Percentiles rank a stretch among this genome's conserved stretches.
phyloP scores from a whole-genome alignment of 2,888 invertebrate genomes.

The Pyrochroa serraticornis region DNA sequence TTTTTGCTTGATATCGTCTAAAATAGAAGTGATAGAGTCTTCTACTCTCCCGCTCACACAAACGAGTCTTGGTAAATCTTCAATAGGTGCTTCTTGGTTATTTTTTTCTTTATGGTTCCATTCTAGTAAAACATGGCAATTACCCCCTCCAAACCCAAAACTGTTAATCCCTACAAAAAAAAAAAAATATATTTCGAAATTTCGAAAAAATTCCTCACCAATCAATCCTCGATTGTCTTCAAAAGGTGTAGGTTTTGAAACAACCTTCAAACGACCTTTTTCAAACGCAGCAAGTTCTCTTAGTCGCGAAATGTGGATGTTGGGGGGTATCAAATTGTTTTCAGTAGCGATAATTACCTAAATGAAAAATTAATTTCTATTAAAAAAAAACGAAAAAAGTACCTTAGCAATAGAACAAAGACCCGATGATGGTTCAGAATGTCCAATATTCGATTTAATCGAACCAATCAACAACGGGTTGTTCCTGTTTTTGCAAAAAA shows the following conservation, averaged over 20 bases:
- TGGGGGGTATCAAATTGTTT: constrained; percentile 69
- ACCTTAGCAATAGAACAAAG: constrained; percentile 69
- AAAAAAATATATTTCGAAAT: background rate
- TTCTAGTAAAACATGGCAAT: constrained; percentile 72
- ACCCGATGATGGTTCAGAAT: constrained; percentile 85
- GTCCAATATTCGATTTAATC: constrained; percentile 92
- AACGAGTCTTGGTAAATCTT: constrained; percentile 74
- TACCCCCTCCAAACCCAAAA: constrained; percentile 91
- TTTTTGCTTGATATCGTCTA: constrained; percentile 66
- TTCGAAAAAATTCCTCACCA: constrained; percentile 58
- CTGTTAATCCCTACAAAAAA: constrained; percentile 67
- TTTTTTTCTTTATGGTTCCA: constrained; percentile 65
- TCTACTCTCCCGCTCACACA: constrained; percentile 79
- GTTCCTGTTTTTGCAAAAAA: constrained; percentile 74
- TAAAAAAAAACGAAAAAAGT: background rate
- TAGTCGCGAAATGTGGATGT: constrained; percentile 70
- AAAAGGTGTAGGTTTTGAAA: constrained; percentile 59
- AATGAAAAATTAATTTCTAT: constrained; percentile 46
- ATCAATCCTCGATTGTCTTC: constrained; percentile 46
- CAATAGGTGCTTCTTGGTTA: constrained; percentile 67
- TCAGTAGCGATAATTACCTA: constrained; percentile 73
- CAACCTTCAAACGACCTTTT: constrained; percentile 61
- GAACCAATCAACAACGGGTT: constrained; percentile 84
- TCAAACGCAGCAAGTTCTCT: constrained; percentile 59
- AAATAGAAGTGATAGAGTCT: constrained; percentile 69